Conservation (phyloP, 1,140 invertebrate species). For the Lethocerus indicus region DNA sequence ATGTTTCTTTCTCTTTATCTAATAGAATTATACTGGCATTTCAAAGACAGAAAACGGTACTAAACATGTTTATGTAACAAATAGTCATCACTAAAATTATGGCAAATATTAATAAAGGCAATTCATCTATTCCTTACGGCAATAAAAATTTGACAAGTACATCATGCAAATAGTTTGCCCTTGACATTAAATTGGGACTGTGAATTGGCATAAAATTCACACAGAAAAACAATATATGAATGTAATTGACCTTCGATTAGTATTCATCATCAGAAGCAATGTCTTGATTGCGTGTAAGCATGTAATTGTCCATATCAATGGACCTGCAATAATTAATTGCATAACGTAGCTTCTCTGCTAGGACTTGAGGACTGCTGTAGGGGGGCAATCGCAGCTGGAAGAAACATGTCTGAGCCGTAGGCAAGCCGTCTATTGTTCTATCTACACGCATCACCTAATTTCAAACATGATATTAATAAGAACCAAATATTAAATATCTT, state of each 20-base stretch:
- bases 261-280: constrained; percentile 32
- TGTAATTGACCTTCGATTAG: neutral
- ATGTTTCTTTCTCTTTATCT: too few relatives aligned
- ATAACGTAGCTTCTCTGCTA: constrained; percentile 43
- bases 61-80: too few relatives aligned
- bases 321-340: constrained; percentile 52
- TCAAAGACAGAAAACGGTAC: too few relatives aligned
- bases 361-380: constrained; percentile 37
- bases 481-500: too few relatives aligned
- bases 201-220: neutral
- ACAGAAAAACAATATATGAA: neutral
- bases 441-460: constrained; percentile 38
- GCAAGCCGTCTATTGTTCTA: constrained; percentile 38
- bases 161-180: too few relatives aligned
- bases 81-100: too few relatives aligned
- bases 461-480: too few relatives aligned
- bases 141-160: too few relatives aligned
- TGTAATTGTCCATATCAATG: constrained; percentile 59
- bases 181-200: too few relatives aligned
- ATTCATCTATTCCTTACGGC: too few relatives aligned
- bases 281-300: constrained; percentile 43
- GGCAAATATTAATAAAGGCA: too few relatives aligned
- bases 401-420: constrained; percentile 51
- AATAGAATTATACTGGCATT: too few relatives aligned
- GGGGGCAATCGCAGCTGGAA: constrained; percentile 49